phyloP scores from a whole-genome alignment of 1,140 invertebrate species.

The Drosophila repleta region DNA sequence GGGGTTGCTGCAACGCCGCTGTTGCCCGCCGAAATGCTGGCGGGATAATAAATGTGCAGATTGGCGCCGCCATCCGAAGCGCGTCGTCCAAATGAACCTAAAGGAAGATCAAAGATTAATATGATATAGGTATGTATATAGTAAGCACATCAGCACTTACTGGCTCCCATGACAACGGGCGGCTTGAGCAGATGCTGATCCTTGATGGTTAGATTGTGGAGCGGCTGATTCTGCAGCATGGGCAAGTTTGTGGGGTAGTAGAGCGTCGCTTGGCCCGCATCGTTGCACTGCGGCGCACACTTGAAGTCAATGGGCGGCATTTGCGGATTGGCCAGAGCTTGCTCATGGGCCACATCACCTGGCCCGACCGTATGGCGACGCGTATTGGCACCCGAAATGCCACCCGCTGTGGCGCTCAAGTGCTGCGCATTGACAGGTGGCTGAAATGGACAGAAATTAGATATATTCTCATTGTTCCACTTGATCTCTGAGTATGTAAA shows the following conservation, averaged over 20 bases:
- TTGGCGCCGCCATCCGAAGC: slow-evolving; percentile 98
- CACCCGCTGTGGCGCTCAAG: slow-evolving; percentile 58
- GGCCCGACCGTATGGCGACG: slow-evolving; percentile 96
- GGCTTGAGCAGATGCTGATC: slow-evolving; percentile 97
- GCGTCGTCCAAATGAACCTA: slow-evolving; percentile 92
- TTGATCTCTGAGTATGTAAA: neutral
- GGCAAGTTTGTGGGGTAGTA: slow-evolving; percentile 90
- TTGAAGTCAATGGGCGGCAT: slow-evolving; percentile 80
- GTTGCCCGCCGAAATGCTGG: slow-evolving; percentile 49
- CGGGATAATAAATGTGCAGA: slow-evolving; percentile 91
- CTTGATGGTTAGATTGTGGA: slow-evolving; percentile 94
- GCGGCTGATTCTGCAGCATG: slow-evolving; percentile 89
- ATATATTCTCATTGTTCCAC: neutral
- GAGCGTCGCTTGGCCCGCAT: slow-evolving; percentile 84
- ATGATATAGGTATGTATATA: no score
- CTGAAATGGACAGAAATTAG: slow-evolving; percentile 15
- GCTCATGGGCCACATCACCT: slow-evolving; percentile 92
- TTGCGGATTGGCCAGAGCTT: slow-evolving; percentile 84
- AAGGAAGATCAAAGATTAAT: slow-evolving; percentile 19
- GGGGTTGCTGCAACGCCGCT: slow-evolving; percentile 7
- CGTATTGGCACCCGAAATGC: slow-evolving; percentile 83
- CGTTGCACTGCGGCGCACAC: slow-evolving; percentile 60
- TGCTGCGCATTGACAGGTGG: slow-evolving; percentile 62
- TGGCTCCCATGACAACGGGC: slow-evolving; percentile 93
- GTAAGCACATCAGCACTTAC: slow-evolving; percentile 85